A percentile compares a stretch with the other conserved stretches of the same genome.
Conservation (phyloP, 2,797 vertebrate genomes). For the Malurus leucopterus region DNA sequence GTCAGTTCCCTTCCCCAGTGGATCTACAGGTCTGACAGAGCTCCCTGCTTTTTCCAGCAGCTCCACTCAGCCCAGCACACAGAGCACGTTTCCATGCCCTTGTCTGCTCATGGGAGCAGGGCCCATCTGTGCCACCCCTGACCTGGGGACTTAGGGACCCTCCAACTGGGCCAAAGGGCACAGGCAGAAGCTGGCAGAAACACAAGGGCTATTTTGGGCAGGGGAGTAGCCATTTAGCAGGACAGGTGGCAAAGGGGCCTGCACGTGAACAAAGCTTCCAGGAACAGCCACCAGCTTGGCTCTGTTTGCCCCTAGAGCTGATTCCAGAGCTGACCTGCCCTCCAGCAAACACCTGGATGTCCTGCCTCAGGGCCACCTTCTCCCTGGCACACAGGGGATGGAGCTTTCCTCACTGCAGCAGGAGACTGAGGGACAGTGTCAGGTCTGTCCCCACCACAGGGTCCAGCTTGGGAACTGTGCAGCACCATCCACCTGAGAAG, state of each 20-base stretch:
- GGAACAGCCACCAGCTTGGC: neutral
- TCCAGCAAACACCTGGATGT: neutral
- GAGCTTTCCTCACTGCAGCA: neutral
- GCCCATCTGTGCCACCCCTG: neutral
- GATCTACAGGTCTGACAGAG: neutral
- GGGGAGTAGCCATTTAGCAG: neutral
- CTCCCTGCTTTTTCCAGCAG: neutral
- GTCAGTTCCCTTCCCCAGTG: neutral
- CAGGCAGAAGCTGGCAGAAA: conserved; percentile 19
- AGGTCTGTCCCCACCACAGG: neutral
- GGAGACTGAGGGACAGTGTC: neutral
- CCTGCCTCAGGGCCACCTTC: neutral
- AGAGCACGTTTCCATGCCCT: neutral
- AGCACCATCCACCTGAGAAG: neutral
- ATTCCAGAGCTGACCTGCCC: neutral
- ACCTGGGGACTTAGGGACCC: neutral
- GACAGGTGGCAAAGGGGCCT: neutral
- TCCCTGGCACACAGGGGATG: neutral
- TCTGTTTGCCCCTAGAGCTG: neutral
- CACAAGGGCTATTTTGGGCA: conserved; percentile 34
- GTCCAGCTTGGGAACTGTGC: neutral
- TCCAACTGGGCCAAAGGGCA: conserved; percentile 34
- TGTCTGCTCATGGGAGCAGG: neutral
- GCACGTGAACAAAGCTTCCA: neutral
- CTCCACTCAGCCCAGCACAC: neutral